Evolutionary conservation across 2,113 vertebrate species (phyloP).

Genomic region (Marmota flaviventris): DNA sequence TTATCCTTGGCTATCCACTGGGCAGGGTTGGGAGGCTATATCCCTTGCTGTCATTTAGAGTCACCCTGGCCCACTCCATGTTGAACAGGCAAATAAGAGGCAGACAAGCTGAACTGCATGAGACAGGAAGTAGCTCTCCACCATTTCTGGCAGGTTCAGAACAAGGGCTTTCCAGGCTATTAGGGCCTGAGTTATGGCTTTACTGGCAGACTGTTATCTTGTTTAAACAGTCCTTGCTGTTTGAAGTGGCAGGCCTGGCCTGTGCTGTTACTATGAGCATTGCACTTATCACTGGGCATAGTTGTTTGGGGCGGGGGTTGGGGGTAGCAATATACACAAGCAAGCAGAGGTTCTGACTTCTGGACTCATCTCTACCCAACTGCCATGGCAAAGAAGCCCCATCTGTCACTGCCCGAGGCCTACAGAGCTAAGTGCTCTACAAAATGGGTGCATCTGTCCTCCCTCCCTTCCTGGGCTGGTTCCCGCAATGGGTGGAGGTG

Average conservation of each 20-base stretch:
- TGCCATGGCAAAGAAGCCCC: neutral
- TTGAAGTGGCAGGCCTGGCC: slow-evolving; percentile 57
- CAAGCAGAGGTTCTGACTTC: neutral
- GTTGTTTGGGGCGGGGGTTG: too few species aligned
- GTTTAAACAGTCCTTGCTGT: slow-evolving; percentile 76
- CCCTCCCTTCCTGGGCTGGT: neutral
- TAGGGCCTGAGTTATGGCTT: slow-evolving; percentile 51
- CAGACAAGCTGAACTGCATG: neutral
- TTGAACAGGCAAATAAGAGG: neutral
- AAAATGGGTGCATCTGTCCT: neutral
- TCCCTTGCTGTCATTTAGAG: neutral
- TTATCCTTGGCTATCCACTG: neutral
- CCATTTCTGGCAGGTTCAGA: slow-evolving; percentile 36
- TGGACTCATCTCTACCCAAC: neutral
- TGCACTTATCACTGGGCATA: slow-evolving; percentile 36
- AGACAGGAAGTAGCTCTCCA: slow-evolving; percentile 61
- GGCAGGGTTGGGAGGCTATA: neutral
- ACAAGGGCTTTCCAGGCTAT: slow-evolving; percentile 13
- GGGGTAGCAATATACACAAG: neutral
- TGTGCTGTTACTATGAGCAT: slow-evolving; percentile 47
- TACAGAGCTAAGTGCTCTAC: neutral
- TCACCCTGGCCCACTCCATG: neutral
- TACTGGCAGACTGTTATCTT: slow-evolving; percentile 70
- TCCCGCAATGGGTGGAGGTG: neutral
- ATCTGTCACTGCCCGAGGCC: slow-evolving; percentile 15